Evolutionary conservation across 2,797 vertebrate species (phyloP).

Genomic region (Erpetoichthys calabaricus): DNA sequence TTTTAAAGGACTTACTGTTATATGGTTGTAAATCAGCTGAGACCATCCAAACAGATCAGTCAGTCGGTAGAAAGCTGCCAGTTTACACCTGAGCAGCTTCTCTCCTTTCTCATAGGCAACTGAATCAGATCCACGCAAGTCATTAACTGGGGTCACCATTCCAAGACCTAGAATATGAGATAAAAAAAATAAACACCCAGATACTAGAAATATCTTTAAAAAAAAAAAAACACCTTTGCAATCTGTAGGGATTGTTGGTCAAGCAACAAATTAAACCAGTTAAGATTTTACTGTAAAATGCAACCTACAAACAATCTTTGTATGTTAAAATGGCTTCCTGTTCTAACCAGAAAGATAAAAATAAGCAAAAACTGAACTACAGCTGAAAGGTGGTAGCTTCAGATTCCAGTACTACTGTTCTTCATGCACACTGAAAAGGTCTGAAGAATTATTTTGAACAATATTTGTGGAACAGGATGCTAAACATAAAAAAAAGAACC

Average conservation of each 20-base stretch:
- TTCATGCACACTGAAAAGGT: no score
- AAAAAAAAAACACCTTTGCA: background rate
- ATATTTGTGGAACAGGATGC: no score
- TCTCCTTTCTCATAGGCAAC: conserved; percentile 95
- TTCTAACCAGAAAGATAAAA: no score
- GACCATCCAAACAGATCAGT: conserved; percentile 93
- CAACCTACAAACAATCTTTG: no score
- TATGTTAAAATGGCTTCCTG: no score
- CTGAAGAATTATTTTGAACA: no score
- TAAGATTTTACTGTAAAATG: no score
- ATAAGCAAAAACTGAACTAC: no score
- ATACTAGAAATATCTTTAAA: conserved; percentile 9
- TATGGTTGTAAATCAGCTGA: conserved; percentile 96
- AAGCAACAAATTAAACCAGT: conserved; percentile 4
- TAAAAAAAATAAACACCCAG: background rate
- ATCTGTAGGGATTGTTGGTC: conserved; percentile 4
- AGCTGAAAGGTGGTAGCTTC: no score
- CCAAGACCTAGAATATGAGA: conserved; percentile 64
- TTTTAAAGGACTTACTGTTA: conserved; percentile 65
- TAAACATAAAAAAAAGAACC: no score
- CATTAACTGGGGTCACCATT: conserved; percentile 96
- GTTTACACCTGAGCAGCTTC: conserved; percentile 82
- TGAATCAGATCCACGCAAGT: conserved; percentile 88
- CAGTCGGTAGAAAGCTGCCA: conserved; percentile 87
- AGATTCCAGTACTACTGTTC: no score